phyloP scores from a whole-genome alignment of 2,797 vertebrate genomes.

The Sebastes wilsoni region DNA sequence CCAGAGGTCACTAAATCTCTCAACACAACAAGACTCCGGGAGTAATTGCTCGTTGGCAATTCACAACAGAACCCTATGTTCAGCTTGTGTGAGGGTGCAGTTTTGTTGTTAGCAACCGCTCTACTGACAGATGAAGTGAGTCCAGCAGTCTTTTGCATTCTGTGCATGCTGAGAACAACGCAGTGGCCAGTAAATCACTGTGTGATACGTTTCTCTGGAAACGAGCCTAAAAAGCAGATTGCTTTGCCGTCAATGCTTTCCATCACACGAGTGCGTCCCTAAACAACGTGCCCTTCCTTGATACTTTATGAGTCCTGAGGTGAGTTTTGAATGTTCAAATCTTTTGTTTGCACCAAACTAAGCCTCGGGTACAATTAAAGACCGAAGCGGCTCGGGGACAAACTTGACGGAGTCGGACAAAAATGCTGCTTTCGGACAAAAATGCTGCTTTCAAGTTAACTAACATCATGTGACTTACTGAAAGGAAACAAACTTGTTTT shows the following conservation, averaged over 20 bases:
- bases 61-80: neutral
- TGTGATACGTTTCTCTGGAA: neutral
- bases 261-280: neutral
- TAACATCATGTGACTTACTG: neutral
- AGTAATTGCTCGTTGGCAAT: neutral
- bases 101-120: neutral
- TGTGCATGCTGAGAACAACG: too few species aligned
- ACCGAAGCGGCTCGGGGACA: neutral
- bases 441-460: neutral
- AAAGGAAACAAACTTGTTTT: neutral
- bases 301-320: neutral
- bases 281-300: neutral
- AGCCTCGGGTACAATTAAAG: neutral
- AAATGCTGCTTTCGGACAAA: neutral
- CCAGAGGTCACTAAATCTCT: neutral
- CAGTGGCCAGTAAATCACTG: conserved; percentile 2
- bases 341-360: neutral
- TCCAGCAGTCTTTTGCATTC: neutral
- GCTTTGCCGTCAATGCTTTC: conserved; percentile 7
- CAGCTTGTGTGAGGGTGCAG: neutral
- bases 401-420: neutral
- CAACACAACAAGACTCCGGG: fast-evolving
- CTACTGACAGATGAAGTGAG: neutral
- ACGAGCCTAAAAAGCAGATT: neutral
- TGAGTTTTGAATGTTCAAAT: neutral